A percentile compares a stretch with the other conserved stretches of the same genome.
phyloP scores from a whole-genome alignment of 2,797 vertebrate genomes.

The Tragelaphus eurycerus region DNA sequence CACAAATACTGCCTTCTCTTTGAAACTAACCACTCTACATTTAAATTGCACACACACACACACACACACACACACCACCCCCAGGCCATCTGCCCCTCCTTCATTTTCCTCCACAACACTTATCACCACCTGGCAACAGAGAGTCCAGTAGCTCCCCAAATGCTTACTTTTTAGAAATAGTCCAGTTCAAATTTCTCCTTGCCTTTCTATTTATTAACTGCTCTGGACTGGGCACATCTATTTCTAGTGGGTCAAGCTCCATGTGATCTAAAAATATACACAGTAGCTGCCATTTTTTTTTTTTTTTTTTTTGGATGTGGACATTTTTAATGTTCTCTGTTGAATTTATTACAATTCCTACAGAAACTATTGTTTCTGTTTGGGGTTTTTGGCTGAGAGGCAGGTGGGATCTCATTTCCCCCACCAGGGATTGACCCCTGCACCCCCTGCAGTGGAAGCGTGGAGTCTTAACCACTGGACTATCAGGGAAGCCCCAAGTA shows the following conservation, averaged over 20 bases:
- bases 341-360: neutral
- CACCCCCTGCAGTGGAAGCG: neutral
- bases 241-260: neutral
- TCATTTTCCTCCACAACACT: neutral
- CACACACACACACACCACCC: neutral
- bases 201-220: neutral
- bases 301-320: neutral
- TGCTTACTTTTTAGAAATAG: neutral
- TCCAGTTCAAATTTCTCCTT: neutral
- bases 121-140: neutral
- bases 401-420: neutral
- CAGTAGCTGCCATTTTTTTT: neutral
- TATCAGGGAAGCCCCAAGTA: neutral
- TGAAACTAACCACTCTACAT: neutral
- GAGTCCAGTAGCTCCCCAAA: fast-evolving
- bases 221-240: neutral
- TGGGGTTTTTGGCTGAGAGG: neutral
- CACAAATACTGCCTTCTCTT: neutral
- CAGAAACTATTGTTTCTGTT: neutral
- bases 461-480: neutral
- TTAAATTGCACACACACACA: neutral
- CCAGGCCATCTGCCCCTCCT: neutral
- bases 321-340: neutral
- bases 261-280: neutral
- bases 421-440: neutral